These are phyloP conservation scores for Ispidina lecontei DNA, from an alignment of 2,797 vertebrate genomes.

Conservation along the genomic window DNA sequence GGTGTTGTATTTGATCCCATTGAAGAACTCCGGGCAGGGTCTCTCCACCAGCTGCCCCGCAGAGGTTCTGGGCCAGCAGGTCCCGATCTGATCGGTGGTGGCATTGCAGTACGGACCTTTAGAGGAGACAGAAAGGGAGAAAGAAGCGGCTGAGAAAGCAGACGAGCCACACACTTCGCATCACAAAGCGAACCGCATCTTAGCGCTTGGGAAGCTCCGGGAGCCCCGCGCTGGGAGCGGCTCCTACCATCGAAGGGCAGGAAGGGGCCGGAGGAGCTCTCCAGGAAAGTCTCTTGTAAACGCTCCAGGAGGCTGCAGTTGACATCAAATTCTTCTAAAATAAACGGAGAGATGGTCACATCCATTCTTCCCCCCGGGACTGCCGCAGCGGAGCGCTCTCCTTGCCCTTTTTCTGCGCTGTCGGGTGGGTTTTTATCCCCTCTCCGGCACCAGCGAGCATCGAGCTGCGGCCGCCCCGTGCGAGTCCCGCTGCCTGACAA, in stretches of 20 bases:
- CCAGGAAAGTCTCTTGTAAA: constrained; percentile 84
- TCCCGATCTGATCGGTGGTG: constrained; percentile 95
- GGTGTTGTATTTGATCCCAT: constrained; percentile 97
- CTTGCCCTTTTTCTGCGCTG: not conserved
- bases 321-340: constrained; percentile 88
- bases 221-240: not conserved
- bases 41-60: constrained; percentile 90
- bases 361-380: constrained; percentile 71
- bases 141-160: not conserved
- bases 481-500: not conserved
- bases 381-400: constrained; percentile 14
- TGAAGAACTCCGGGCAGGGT: constrained; percentile 95
- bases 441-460: not conserved
- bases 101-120: constrained; percentile 91
- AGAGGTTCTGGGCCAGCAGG: constrained; percentile 93
- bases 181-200: constrained; percentile 9
- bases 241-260: constrained; percentile 87
- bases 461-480: constrained; percentile 9
- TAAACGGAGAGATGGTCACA: constrained; percentile 66
- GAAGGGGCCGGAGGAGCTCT: constrained; percentile 82
- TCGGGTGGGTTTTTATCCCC: not conserved
- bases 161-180: not conserved
- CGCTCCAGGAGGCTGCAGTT: constrained; percentile 91
- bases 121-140: not conserved
- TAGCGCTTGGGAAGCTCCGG: not conserved